phyloP scores from a whole-genome alignment of 2,797 vertebrate genomes.

The Morelia viridis region DNA sequence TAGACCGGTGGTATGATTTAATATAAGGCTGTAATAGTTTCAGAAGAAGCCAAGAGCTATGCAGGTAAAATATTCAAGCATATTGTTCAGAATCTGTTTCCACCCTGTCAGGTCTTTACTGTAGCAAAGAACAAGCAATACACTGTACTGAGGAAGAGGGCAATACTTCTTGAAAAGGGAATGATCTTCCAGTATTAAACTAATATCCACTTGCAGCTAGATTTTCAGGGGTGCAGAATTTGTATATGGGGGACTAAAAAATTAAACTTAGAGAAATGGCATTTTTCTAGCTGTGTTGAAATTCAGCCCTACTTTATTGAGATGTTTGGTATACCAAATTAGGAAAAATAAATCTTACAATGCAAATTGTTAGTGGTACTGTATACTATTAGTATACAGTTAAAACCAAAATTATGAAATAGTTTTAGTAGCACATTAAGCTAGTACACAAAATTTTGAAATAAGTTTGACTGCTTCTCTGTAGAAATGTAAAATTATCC shows the following conservation, averaged over 20 bases:
- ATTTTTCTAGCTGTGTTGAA: neutral
- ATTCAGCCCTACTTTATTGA: neutral
- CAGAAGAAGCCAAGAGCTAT: neutral
- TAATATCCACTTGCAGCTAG: neutral
- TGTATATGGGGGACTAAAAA: neutral
- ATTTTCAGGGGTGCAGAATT: neutral
- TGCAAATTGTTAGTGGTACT: neutral
- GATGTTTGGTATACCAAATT: neutral
- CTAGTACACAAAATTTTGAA: constrained; percentile 3
- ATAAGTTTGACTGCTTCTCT: neutral
- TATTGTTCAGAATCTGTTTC: neutral
- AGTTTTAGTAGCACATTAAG: neutral
- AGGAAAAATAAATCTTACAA: neutral
- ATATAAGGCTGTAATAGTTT: neutral
- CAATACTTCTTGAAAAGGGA: no score
- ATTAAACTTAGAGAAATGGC: neutral
- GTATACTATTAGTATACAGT: neutral
- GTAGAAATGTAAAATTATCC: neutral
- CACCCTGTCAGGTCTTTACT: neutral
- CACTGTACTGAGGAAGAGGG: neutral
- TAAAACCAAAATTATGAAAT: neutral
- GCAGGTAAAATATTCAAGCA: no score
- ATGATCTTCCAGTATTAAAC: neutral
- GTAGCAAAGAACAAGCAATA: neutral
- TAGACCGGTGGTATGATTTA: neutral